These are phyloP conservation scores for Luscinia luscinia DNA, from an alignment of 2,797 vertebrate genomes.

Conservation along the genomic window DNA sequence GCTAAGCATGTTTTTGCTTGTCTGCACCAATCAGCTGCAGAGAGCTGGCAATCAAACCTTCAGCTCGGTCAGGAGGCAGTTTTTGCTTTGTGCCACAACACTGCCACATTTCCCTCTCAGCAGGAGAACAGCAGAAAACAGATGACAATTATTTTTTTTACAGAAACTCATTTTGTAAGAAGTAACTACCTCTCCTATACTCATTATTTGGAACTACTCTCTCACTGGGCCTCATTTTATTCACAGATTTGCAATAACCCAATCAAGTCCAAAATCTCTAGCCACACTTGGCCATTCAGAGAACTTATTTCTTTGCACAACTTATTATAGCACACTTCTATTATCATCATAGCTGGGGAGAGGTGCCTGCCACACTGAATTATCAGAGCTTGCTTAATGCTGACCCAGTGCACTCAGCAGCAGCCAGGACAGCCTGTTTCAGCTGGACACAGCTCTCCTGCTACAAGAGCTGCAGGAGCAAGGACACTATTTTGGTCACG, in stretches of 20 bases:
- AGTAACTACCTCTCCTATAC: background rate
- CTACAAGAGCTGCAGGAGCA: background rate
- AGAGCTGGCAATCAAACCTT: constrained; percentile 20
- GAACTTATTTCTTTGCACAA: background rate
- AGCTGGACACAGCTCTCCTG: background rate
- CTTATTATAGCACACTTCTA: background rate
- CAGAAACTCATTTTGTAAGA: background rate
- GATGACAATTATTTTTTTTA: constrained; percentile 21
- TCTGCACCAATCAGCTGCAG: background rate
- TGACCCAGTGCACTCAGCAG: fast-evolving
- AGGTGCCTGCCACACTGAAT: background rate
- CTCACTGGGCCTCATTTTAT: background rate
- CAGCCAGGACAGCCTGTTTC: background rate
- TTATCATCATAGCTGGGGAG: background rate
- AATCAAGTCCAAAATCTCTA: background rate
- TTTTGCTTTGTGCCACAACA: constrained; percentile 14
- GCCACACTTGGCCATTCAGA: background rate
- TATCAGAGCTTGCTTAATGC: background rate
- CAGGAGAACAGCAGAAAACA: constrained; percentile 21
- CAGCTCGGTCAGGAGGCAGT: background rate
- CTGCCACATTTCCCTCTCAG: background rate
- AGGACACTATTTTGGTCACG: background rate
- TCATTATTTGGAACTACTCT: background rate
- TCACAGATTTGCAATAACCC: background rate
- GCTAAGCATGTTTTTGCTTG: background rate